Evolutionary conservation across 2,113 vertebrate species (phyloP), one percentile per base, ranked within the genome.

Genomic region (Phaetusa simplex): DNA sequence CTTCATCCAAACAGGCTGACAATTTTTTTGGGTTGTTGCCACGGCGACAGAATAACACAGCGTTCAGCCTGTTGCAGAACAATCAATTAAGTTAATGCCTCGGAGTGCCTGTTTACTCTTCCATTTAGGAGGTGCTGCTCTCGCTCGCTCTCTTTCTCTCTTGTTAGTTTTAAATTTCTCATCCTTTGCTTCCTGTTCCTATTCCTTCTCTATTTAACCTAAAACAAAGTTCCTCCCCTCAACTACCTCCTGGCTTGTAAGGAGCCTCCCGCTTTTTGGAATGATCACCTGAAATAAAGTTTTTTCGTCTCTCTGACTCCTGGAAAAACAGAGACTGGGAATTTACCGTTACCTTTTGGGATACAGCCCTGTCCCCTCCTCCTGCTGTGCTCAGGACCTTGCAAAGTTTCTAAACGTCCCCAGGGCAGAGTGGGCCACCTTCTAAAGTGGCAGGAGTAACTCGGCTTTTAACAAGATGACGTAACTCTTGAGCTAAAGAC

Each of bases 71-170:
- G 98, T 98, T 99, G 98, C 98, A 98, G 96, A 98, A 98, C 98
- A 98, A 99, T 99, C 98, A 99, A 99, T 99, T 98, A 99, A 98
- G 98, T 98, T 98, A 98, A 98, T 96, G 97, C 95, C 88, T 98
- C 98, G 65, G 94, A 94, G 96, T 89, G 94, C 97, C 97, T 98
- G 97, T 98, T 98, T 98, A 98, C 98, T 98, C 90, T 95, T 94
- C 96, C 95, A 86, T 96, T 96, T 97, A 97, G 95, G 96, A 97
- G 86, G 86, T 93, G 90, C 90, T 78, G 82, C 95, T 80, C 72
- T 94, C 18, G 42, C 93, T 94, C 77, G 8, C 16, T 83, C 71
- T n/a, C n/a, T 81, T 95, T 96, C 86, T 86, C 70, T 85, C 62
- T 43, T 38, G 50, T 87, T 93, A 20, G 42, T 86, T 94, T 94